Evolutionary conservation across 2,113 vertebrate genomes (phyloP).

Genomic region (Gallinago paraguaiae): DNA sequence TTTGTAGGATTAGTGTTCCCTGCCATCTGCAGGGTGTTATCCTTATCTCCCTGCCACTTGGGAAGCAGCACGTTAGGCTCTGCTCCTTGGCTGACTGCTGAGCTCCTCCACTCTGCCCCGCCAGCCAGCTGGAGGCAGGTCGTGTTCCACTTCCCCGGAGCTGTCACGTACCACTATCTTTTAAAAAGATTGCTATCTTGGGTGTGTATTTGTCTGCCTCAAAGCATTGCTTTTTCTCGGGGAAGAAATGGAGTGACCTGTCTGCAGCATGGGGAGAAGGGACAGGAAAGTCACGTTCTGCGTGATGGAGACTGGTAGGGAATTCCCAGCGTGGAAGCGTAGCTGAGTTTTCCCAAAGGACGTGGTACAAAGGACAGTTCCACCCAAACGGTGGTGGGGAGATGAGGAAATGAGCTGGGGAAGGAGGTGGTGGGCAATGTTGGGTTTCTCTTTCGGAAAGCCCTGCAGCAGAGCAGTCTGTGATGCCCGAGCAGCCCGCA

Average conservation of each 20-base stretch:
- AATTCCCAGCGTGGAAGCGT: fast-evolving
- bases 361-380: not conserved
- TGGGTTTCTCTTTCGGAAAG: not conserved
- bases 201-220: not conserved
- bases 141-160: not conserved
- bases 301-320: fast-evolving
- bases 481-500: not conserved
- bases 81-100: not conserved
- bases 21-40: not conserved
- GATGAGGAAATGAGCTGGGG: not conserved
- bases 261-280: not conserved
- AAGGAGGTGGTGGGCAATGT: not conserved
- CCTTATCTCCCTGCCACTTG: not conserved
- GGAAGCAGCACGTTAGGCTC: not conserved
- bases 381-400: fast-evolving
- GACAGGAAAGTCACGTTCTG: not conserved
- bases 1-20: not conserved
- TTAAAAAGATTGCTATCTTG: not conserved
- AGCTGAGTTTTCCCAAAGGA: not conserved
- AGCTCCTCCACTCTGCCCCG: not conserved
- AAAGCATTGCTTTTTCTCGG: not conserved
- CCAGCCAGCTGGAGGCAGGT: constrained; percentile 3
- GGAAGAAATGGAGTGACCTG: not conserved
- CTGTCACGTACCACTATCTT: not conserved
- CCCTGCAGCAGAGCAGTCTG: not conserved